Percentiles rank a stretch among this genome's conserved stretches.
Conservation (phyloP, 2,113 vertebrate species). For the human (Homo sapiens) region DNA sequence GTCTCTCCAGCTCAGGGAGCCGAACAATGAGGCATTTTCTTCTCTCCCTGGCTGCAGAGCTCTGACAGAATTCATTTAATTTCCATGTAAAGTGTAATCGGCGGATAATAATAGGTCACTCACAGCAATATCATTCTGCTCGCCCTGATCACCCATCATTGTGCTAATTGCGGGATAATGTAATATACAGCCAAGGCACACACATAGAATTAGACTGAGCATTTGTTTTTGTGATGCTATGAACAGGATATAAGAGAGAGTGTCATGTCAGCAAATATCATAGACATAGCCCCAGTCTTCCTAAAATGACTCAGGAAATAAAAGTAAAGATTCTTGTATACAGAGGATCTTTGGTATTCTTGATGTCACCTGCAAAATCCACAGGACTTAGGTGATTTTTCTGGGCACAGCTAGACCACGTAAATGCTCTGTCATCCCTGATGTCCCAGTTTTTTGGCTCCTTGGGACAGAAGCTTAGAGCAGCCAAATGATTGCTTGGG, state of each 20-base stretch:
- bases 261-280: neutral
- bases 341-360: neutral
- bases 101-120: conserved; percentile 82
- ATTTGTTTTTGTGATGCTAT: conserved; percentile 66
- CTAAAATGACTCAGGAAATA: neutral
- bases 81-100: conserved; percentile 72
- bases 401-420: fast-evolving
- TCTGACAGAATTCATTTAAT: conserved; percentile 76
- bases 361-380: neutral
- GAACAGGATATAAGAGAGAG: neutral
- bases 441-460: neutral
- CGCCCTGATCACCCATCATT: conserved; percentile 69
- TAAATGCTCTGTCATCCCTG: fast-evolving
- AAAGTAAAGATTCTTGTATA: neutral
- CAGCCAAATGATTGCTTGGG: neutral
- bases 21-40: conserved; percentile 71
- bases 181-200: conserved; percentile 12
- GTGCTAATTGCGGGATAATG: conserved; percentile 80
- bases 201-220: conserved; percentile 57
- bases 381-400: neutral
- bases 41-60: conserved; percentile 29
- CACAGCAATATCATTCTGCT: conserved; percentile 72
- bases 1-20: conserved; percentile 27
- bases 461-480: neutral
- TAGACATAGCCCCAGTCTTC: neutral